Percentiles rank a stretch among this genome's conserved stretches.
phyloP scores from a whole-genome alignment of 2,113 vertebrate genomes.

The Neofelis nebulosa region DNA sequence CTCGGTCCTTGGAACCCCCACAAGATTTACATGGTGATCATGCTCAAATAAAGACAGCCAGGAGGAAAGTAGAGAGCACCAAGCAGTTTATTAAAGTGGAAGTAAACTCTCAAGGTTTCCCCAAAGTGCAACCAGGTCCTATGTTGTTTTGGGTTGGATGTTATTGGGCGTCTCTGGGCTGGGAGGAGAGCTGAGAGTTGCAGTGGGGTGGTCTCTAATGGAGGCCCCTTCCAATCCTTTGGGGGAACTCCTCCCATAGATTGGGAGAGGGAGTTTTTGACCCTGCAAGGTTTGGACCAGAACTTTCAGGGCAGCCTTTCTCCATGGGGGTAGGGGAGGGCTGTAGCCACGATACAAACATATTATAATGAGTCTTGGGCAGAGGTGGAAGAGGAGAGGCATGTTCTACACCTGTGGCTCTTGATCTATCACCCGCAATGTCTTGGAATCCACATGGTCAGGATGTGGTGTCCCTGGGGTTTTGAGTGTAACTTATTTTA shows the following conservation, averaged over 20 bases:
- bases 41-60: neutral
- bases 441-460: neutral
- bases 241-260: neutral
- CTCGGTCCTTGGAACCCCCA: neutral
- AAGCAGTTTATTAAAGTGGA: neutral
- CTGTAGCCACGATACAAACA: neutral
- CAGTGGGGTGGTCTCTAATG: neutral
- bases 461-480: neutral
- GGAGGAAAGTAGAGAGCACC: neutral
- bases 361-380: neutral
- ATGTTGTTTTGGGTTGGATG: neutral
- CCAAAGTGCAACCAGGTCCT: neutral
- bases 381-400: neutral
- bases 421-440: neutral
- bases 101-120: neutral
- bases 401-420: neutral
- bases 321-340: too few relatives aligned
- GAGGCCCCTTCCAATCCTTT: neutral
- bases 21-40: neutral
- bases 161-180: neutral
- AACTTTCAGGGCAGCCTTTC: neutral
- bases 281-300: neutral
- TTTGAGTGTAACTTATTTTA: neutral
- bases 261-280: neutral
- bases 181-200: neutral